Percentiles rank a stretch among this genome's conserved stretches.
phyloP scores from a whole-genome alignment of 2,797 vertebrate genomes.

The Linurgus olivaceus region DNA sequence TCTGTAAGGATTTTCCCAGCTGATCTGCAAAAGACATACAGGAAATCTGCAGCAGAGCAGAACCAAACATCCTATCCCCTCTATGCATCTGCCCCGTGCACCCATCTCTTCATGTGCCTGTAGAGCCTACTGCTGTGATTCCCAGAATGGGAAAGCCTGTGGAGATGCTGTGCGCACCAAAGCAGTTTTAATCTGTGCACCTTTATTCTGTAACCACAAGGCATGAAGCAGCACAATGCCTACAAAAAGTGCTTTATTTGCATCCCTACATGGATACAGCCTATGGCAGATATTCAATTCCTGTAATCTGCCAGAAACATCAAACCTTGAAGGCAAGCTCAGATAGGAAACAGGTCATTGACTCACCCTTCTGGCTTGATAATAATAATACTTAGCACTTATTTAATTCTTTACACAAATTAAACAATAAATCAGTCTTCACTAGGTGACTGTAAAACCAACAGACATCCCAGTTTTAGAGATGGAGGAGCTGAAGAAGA shows the following conservation, averaged over 20 bases:
- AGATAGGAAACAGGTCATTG: slow-evolving; percentile 25
- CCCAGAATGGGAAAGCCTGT: not conserved
- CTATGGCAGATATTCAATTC: slow-evolving; percentile 31
- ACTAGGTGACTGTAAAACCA: not conserved
- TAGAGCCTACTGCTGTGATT: not conserved
- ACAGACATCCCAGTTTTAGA: not conserved
- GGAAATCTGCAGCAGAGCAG: not conserved
- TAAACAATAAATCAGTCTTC: slow-evolving; percentile 65
- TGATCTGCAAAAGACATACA: not conserved
- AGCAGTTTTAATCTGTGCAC: not conserved
- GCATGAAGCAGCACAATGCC: slow-evolving; percentile 15
- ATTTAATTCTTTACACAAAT: slow-evolving; percentile 61
- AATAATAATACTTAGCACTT: slow-evolving; percentile 50
- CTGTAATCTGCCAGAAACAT: slow-evolving; percentile 60
- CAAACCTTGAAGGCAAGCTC: slow-evolving; percentile 39
- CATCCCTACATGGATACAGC: not conserved
- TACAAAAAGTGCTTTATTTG: slow-evolving; percentile 51
- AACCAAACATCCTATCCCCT: not conserved
- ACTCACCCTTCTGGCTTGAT: slow-evolving; percentile 51
- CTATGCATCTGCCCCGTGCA: not conserved
- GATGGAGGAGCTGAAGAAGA: not conserved
- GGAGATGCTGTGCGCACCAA: not conserved
- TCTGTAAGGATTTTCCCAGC: not conserved
- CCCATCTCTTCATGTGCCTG: not conserved
- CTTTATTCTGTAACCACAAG: slow-evolving; percentile 22